These are phyloP conservation scores for Bradypodion pumilum DNA, from an alignment of 2,797 vertebrate species.

Conservation along the genomic window DNA sequence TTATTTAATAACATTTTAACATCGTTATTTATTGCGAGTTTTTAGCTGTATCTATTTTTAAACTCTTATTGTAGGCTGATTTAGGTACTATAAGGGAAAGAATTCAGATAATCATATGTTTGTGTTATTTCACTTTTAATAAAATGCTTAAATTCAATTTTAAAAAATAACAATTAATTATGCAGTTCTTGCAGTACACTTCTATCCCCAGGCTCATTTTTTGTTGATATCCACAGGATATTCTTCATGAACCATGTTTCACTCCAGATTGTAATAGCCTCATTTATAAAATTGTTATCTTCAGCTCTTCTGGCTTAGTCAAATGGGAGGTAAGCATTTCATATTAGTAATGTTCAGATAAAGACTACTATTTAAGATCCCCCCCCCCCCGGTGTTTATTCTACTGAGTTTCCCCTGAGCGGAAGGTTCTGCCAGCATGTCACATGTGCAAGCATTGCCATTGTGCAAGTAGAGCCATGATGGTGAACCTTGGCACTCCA, in stretches of 20 bases:
- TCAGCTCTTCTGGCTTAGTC: slow-evolving; percentile 81
- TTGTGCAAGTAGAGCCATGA: background rate
- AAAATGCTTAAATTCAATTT: background rate
- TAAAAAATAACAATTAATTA: background rate
- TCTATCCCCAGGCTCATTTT: slow-evolving; percentile 5
- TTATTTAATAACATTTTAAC: too few relatives aligned
- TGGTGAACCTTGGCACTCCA: too few relatives aligned
- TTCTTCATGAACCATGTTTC: slow-evolving; percentile 86
- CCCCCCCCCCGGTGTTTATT: background rate
- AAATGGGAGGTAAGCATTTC: slow-evolving; percentile 88
- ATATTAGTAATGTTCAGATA: background rate
- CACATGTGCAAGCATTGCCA: background rate
- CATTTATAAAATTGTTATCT: slow-evolving; percentile 88
- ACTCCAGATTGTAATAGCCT: slow-evolving; percentile 90
- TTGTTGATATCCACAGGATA: slow-evolving; percentile 79
- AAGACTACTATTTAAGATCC: background rate
- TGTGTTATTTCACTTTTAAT: background rate
- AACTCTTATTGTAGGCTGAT: too few relatives aligned
- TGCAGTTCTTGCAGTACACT: background rate
- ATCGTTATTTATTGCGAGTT: too few relatives aligned
- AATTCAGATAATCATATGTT: background rate
- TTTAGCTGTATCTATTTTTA: too few relatives aligned
- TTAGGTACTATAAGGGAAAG: background rate
- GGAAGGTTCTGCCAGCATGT: too few relatives aligned
- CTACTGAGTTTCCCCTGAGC: background rate